phyloP scores from a whole-genome alignment of 2,888 invertebrate species.

The Keiferia lycopersicella region DNA sequence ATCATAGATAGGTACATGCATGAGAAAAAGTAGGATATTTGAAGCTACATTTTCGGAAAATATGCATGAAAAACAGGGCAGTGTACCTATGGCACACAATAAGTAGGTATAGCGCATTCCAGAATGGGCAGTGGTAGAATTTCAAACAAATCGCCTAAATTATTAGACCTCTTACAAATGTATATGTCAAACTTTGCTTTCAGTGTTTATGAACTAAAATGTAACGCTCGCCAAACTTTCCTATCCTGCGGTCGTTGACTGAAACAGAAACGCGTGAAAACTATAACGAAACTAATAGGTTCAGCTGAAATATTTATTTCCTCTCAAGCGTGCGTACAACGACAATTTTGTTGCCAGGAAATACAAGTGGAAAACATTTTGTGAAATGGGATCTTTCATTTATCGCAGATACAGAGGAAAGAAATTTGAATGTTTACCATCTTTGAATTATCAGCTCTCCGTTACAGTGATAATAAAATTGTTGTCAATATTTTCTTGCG shows the following conservation, averaged over 20 bases:
- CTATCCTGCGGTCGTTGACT: background rate
- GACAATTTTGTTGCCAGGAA: slow-evolving; percentile 1
- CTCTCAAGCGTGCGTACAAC: background rate
- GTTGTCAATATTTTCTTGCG: background rate
- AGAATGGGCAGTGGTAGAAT: background rate
- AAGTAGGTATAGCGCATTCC: background rate
- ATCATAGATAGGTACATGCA: background rate
- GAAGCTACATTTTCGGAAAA: too few relatives aligned
- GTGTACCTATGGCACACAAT: too few relatives aligned
- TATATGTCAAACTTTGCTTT: background rate
- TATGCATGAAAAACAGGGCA: too few relatives aligned
- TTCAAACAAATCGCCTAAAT: too few relatives aligned
- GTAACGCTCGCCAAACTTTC: background rate
- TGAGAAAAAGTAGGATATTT: too few relatives aligned
- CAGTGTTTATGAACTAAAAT: background rate
- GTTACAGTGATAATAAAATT: background rate
- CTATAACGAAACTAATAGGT: background rate
- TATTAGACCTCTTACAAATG: too few relatives aligned
- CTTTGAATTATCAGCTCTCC: too few relatives aligned
- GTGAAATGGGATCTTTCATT: background rate
- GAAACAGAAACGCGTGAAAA: background rate
- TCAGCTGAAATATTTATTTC: background rate
- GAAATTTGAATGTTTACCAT: background rate
- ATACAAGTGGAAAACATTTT: background rate
- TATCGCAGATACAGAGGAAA: background rate